Percentiles rank a stretch among this genome's conserved stretches.
These are phyloP conservation scores for Palythoa grandiflora DNA, from an alignment of 92 coral and sea anemone genomes.

Conservation along the genomic window DNA sequence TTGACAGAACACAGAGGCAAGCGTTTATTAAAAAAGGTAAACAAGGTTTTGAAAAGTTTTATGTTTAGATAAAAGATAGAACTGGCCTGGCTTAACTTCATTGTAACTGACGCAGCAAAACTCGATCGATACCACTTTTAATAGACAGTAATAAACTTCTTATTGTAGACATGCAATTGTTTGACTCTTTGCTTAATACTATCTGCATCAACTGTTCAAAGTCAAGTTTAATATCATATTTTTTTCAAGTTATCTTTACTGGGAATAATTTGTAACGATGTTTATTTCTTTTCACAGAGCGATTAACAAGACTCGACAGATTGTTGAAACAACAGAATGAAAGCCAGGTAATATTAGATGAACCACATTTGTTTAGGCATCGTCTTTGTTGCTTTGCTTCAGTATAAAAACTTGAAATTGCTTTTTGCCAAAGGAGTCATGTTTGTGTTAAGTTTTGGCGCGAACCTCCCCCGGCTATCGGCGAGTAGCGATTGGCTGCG, in stretches of 20 bases:
- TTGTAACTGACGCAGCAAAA: not conserved
- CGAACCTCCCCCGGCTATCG: not conserved
- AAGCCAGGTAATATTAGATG: not conserved
- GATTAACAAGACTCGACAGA: not conserved
- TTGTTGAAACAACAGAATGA: slow-evolving; percentile 2
- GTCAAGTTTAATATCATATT: no score
- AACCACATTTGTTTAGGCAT: not conserved
- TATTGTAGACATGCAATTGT: no score
- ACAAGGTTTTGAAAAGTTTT: not conserved
- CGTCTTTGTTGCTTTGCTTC: no score
- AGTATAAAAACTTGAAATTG: no score
- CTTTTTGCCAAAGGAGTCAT: not conserved
- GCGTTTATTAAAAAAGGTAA: slow-evolving; percentile 61
- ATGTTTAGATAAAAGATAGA: not conserved
- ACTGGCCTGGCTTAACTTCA: not conserved
- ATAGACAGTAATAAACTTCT: no score
- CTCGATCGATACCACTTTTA: not conserved
- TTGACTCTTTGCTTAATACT: no score
- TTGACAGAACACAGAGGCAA: slow-evolving; percentile 86
- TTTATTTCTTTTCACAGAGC: not conserved
- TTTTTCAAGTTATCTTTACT: no score
- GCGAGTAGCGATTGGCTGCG: not conserved
- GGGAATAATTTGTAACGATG: no score
- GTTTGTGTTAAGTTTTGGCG: not conserved
- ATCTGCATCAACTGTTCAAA: no score